Evolutionary conservation across 2,888 invertebrate genomes (phyloP).

Genomic region (Coecobrya sp.): DNA sequence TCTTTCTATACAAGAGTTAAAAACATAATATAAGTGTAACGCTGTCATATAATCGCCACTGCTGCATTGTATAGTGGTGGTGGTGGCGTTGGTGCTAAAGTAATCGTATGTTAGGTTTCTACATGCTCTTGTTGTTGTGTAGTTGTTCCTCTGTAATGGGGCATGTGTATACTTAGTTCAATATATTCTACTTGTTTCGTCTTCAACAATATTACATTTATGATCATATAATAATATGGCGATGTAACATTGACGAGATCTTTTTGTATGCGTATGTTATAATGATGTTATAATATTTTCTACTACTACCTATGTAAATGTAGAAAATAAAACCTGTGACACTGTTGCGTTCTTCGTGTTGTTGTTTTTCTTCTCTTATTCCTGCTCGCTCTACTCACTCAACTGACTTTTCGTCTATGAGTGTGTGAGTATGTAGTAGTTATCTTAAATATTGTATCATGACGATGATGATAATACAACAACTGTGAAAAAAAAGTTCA

Average conservation of each 20-base stretch:
- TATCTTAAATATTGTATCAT: conserved; percentile 18
- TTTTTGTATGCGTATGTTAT: conserved; percentile 13
- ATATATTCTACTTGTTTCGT: conserved; percentile 32
- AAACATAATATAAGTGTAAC: conserved; percentile 31
- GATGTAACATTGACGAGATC: conserved; percentile 43
- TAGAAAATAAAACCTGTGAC: conserved; percentile 56
- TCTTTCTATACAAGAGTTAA: neutral
- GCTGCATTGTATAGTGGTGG: conserved; percentile 1
- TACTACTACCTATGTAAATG: conserved; percentile 36
- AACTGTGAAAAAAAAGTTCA: conserved; percentile 41
- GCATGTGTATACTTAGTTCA: conserved; percentile 25
- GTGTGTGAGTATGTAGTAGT: neutral
- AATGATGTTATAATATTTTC: neutral
- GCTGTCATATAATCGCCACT: conserved; percentile 40
- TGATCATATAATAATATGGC: neutral
- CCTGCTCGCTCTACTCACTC: neutral
- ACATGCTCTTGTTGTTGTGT: conserved; percentile 19
- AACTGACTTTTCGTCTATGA: conserved; percentile 26
- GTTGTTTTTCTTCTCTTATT: conserved; percentile 11
- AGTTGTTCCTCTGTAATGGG: conserved; percentile 1
- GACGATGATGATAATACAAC: conserved; percentile 20
- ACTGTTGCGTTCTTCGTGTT: conserved; percentile 52
- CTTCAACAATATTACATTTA: conserved; percentile 45
- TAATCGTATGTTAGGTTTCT: conserved; percentile 35
- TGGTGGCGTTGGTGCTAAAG: conserved; percentile 25